Conservation (phyloP, 1,140 invertebrate genomes). For the Drosophila takahashii region DNA sequence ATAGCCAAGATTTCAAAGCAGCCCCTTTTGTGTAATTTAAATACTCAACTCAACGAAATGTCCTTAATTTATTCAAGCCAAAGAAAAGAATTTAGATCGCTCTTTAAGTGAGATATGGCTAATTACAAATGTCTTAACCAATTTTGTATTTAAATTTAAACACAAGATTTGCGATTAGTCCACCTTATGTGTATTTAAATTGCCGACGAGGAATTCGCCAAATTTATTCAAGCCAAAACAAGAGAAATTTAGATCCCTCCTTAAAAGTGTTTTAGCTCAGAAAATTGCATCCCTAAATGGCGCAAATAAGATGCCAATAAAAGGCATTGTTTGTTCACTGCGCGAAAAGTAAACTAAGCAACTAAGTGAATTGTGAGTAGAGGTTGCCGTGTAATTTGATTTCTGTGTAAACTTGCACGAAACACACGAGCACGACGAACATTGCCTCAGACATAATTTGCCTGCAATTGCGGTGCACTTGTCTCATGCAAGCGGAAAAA, state of each 20-base stretch:
- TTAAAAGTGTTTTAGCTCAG: neutral
- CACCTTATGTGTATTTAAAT: neutral
- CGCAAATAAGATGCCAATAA: conserved; percentile 1
- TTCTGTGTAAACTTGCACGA: conserved; percentile 11
- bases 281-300: neutral
- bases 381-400: conserved; percentile 13
- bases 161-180: no score
- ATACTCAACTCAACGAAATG: no score
- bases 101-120: no score
- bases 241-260: neutral
- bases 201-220: neutral
- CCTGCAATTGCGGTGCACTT: conserved; percentile 23
- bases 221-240: neutral
- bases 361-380: neutral
- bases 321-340: neutral
- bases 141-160: no score
- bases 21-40: no score
- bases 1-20: no score
- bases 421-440: no score
- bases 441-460: conserved; percentile 32
- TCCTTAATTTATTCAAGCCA: no score
- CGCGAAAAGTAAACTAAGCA: neutral
- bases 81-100: no score
- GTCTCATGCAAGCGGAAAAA: conserved; percentile 30
- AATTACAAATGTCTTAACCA: no score